A percentile compares a stretch with the other conserved stretches of the same genome.
phyloP scores from a whole-genome alignment of 2,888 invertebrate genomes.

The Oxystoma pomonae region DNA sequence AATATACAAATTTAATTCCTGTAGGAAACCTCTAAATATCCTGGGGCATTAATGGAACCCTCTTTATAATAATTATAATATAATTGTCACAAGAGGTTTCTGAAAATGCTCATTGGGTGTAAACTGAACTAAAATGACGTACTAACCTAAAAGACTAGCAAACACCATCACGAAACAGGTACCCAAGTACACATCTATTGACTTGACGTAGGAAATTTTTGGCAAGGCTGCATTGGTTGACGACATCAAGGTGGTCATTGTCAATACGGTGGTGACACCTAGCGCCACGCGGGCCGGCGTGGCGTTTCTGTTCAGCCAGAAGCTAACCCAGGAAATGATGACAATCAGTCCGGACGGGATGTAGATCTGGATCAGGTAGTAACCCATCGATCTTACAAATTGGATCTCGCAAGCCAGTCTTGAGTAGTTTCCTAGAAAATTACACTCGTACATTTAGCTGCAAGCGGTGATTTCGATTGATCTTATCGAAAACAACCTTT shows the following conservation, averaged over 20 bases:
- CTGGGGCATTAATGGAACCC: no score
- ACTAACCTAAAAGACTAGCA: slow-evolving; percentile 90
- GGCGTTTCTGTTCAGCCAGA: slow-evolving; percentile 94
- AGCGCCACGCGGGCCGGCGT: slow-evolving; percentile 91
- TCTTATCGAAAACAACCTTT: no score
- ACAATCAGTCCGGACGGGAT: slow-evolving; percentile 96
- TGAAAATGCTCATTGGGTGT: not conserved
- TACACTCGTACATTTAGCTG: no score
- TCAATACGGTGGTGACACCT: slow-evolving; percentile 93
- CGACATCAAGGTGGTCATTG: slow-evolving; percentile 97
- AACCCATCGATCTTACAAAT: slow-evolving; percentile 96
- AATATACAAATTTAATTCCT: no score
- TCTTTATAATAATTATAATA: no score
- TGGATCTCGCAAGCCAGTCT: slow-evolving; percentile 94
- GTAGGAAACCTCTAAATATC: no score
- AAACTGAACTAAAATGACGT: not conserved
- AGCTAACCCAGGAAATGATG: slow-evolving; percentile 96
- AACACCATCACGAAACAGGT: slow-evolving; percentile 99
- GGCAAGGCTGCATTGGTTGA: slow-evolving; percentile 95
- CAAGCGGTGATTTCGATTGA: no score
- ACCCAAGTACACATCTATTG: slow-evolving; percentile 95
- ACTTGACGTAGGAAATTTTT: slow-evolving; percentile 97
- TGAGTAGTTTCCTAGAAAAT: slow-evolving; percentile 98
- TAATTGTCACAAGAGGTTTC: no score
- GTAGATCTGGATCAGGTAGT: slow-evolving; percentile 98